phyloP scores from a whole-genome alignment of 1,140 invertebrate genomes.

The Drosophila nigrodunni region DNA sequence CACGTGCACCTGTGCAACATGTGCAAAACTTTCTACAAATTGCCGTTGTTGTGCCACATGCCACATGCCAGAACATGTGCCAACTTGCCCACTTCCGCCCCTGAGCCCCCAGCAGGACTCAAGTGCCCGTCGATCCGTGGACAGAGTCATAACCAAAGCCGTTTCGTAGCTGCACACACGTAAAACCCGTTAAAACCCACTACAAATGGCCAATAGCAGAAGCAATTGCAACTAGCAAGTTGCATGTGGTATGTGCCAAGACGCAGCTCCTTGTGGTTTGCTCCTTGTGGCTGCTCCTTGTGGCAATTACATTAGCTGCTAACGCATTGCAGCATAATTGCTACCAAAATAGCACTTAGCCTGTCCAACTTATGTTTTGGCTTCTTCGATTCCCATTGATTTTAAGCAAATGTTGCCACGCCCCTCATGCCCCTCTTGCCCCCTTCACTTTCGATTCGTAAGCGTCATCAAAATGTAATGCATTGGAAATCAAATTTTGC shows the following conservation, averaged over 20 bases:
- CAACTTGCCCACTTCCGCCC: no score
- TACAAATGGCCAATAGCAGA: neutral
- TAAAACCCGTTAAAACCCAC: slow-evolving; percentile 54
- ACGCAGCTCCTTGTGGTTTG: neutral
- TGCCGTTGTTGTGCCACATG: slow-evolving; percentile 37
- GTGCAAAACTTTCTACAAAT: slow-evolving; percentile 49
- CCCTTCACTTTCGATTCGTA: neutral
- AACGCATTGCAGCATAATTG: slow-evolving; percentile 38
- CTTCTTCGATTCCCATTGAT: slow-evolving; percentile 30
- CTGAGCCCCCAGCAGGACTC: slow-evolving; percentile 9
- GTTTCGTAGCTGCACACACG: slow-evolving; percentile 61
- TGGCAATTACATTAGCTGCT: slow-evolving; percentile 45
- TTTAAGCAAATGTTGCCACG: slow-evolving; percentile 16
- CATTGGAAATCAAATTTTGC: slow-evolving; percentile 60
- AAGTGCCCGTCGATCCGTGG: slow-evolving; percentile 10
- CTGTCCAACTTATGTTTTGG: slow-evolving; percentile 28
- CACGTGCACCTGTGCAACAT: slow-evolving; percentile 66
- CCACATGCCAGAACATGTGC: slow-evolving; percentile 60
- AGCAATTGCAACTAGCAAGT: slow-evolving; percentile 6
- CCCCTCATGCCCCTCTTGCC: neutral
- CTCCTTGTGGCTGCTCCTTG: slow-evolving; percentile 31
- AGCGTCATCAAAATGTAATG: slow-evolving; percentile 60
- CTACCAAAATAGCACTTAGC: slow-evolving; percentile 31
- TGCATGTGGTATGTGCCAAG: neutral
- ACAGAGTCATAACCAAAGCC: neutral